A percentile compares a stretch with the other conserved stretches of the same genome.
Conservation (phyloP, 2,113 vertebrate species). For the Rhynchomys soricoides region DNA sequence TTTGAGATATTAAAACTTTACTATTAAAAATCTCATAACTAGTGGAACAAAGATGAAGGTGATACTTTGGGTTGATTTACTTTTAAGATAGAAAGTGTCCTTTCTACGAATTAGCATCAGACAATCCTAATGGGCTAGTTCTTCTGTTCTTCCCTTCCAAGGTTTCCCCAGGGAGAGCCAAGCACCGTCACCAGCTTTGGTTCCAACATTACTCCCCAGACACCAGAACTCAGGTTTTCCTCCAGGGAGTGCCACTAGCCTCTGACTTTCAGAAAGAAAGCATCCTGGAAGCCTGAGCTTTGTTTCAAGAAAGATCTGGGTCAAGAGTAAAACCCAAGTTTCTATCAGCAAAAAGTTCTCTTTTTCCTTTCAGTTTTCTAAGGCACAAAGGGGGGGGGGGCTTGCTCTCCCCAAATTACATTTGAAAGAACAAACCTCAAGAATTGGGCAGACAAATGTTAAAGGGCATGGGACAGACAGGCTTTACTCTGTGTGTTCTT, state of each 20-base stretch:
- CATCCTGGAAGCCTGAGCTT: background rate
- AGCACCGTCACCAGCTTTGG: constrained; percentile 25
- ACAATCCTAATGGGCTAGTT: background rate
- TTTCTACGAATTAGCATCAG: background rate
- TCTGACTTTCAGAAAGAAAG: constrained; percentile 41
- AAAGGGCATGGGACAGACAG: background rate
- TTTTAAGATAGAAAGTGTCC: constrained; percentile 6
- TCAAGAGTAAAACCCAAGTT: constrained; percentile 53
- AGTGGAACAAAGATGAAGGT: background rate
- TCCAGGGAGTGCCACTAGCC: constrained; percentile 11
- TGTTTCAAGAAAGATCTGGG: constrained; percentile 41
- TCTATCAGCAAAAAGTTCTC: background rate
- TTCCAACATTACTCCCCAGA: constrained; percentile 38
- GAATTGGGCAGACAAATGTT: constrained; percentile 8
- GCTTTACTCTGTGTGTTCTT: background rate
- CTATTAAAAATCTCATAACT: constrained; percentile 29
- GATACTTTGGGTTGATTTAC: background rate
- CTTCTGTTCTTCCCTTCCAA: background rate
- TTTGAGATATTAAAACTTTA: constrained; percentile 10
- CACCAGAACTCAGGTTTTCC: constrained; percentile 15
- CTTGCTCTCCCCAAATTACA: constrained; percentile 41
- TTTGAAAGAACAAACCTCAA: constrained; percentile 19
- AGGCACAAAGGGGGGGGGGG: background rate
- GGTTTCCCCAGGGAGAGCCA: constrained; percentile 30
- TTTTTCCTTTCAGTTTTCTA: constrained; percentile 42